Base-by-base conservation (phyloP, 1,140 invertebrate genomes). In the Chironomus striatipennis region DNA sequence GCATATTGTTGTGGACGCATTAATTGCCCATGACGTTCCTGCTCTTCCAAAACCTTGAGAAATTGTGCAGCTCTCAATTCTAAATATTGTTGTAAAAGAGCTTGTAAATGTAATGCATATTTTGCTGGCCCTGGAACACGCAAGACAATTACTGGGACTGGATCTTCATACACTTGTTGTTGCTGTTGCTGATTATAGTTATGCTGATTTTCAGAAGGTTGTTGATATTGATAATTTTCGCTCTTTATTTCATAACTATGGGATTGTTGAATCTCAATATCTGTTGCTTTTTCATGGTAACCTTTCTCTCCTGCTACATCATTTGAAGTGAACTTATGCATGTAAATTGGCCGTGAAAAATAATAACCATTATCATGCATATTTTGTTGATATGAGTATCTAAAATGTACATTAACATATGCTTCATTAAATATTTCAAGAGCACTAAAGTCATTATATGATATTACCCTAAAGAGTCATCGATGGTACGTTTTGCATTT, bases 221-320 rank as follows among this genome's bases (percentile, higher is more conserved):
- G 47, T 15, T 15, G 75, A 77, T 18, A 75, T 75, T 74, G 34
- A 34, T 81, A 81, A 74, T 78, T 79, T 9, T 74, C 12, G 47
- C 82, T 78, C 74, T 82, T 82, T 21, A 82, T 76, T 65, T 82
- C 81, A 76, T 82, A 82, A 0, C 80, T 80, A 21, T 81, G 82
- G 6, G 81, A 82, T n/a, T 80, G 81, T 9, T 81, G 78, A 15
- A 82, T 81, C 42, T 79, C 79, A 47, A 82, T 80, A 73, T 57
- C 24, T 7, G 20, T 21, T 18, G 65, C 65, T 70, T 70, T 70
- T 18, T 70, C 65, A 21, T 21, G n/a, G 10, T 70, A 70, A 18
- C 65, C 65, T 70, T 20, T 70, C 7, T 21, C 65, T 18, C 76
- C 76, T 15, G 79, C 77, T 43, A 82, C 80, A 57, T 81, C 78